Base-by-base conservation (phyloP, 1,140 invertebrate species). In the Heliconius melpomene region DNA sequence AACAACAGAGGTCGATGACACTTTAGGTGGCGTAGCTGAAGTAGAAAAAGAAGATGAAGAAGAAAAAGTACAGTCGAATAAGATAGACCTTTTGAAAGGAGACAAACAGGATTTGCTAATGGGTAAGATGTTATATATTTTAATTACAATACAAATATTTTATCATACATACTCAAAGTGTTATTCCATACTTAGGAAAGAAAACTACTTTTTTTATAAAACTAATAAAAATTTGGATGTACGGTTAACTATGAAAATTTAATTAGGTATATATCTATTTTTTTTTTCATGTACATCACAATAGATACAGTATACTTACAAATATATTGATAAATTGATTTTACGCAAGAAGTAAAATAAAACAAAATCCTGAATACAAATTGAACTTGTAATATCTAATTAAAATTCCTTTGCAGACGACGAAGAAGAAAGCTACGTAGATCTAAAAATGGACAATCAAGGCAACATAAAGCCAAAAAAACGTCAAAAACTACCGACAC, bases 351-450 rank as follows among this genome's bases (percentile, higher is more conserved):
- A 13, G 11, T 46, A 3, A 13, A 13, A 46, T 3, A 11, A 46
- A 46, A 46, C 32, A 46, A 46, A 13, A 46, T 46, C 40, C 40
- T 46, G 13, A 46, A 46, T 16, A 46, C 16, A 46, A 46, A 46
- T 46, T 46, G 40, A 46, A 5, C 16, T 3, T 46, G 40, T 46
- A 13, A 7, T 3, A 7, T n/a, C 54, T 16, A 6, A 29, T 29
- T 29, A 66, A 26, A 77, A 77, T 71, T 36, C 13, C 66, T 54
- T 75, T 79, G n/a, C 76, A 77, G 52, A 95, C 77, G 95, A 95
- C 74, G 94, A 94, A 36, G 95, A 96, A 82, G 95, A 96, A 86
- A 84, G 90, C 0, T 95, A 96, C 82, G 88, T 95, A 52, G 95
- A 95, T 84, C 87, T 94, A 2, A 91, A 91, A 76, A 87, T 94